Conservation (phyloP, 2,888 invertebrate genomes). For the Iphiclides podalirius region DNA sequence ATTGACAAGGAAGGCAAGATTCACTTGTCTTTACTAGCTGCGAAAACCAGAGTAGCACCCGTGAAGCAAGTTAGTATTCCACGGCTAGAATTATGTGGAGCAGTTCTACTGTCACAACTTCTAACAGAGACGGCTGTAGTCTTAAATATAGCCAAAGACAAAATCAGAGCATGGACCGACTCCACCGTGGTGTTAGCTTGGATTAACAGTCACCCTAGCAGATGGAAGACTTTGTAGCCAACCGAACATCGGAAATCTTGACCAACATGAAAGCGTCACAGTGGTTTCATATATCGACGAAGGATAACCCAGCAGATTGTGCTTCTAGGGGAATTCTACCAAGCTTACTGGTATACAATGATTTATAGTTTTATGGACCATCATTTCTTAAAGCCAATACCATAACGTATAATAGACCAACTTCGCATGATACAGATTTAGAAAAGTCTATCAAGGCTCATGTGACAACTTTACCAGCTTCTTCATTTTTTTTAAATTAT, state of each 20-base stretch:
- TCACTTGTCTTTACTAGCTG: constrained; percentile 14
- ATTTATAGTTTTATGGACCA: neutral
- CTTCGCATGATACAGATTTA: neutral
- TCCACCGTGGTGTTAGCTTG: constrained; percentile 32
- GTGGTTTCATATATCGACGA: neutral
- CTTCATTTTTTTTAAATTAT: neutral
- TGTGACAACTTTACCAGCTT: neutral
- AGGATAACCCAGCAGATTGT: no score
- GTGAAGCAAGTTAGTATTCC: constrained; percentile 23
- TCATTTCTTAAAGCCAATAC: neutral
- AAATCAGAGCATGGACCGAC: constrained; percentile 25
- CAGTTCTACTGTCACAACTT: constrained; percentile 27
- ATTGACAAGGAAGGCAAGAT: neutral
- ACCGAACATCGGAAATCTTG: neutral
- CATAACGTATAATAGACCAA: neutral
- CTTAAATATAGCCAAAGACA: constrained; percentile 1
- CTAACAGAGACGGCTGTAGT: constrained; percentile 10
- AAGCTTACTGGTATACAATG: neutral
- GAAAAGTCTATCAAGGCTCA: neutral
- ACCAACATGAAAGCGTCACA: neutral
- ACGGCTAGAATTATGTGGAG: constrained; percentile 28
- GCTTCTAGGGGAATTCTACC: neutral
- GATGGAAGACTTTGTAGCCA: constrained; percentile 16
- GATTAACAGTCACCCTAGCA: constrained; percentile 29
- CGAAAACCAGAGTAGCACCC: constrained; percentile 26